Base-by-base conservation (phyloP, 2,888 invertebrate genomes). In the Venustoraphidia nigricollis region DNA sequence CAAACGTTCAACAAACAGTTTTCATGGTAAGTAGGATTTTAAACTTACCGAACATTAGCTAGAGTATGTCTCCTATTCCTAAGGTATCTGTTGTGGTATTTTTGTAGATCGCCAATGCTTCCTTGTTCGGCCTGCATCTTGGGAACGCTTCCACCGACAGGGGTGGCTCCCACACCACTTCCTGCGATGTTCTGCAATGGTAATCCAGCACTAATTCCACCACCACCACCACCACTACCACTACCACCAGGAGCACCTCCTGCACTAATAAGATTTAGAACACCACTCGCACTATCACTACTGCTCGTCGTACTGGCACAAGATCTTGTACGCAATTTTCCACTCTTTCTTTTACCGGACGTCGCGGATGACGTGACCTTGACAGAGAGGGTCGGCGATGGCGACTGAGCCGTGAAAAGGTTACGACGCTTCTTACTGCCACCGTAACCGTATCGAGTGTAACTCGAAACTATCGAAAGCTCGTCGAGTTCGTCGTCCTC, bases 71-170 rank as follows among this genome's bases (percentile, higher is more conserved):
- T 77, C 52, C 91, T 77, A 62, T 85, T 89, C 69, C 88, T 81
- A 60, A 89, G 77, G 68, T 90, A 86, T 59, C 86, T 71, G 58
- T 83, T 86, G 65, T 90, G 90, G 68, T 90, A 90, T 66, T 85
- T 86, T 64, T 90, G 86, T 60, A 91, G 76, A 67, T 90, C 90
- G 48, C 88, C 89, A 64, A 91, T 89, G 66, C 87, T 85, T 58
- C 91, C 90, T 64, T 89, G 89, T 69, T 91, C 90, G 57, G 90
- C 91, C 72, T 91, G 90, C 90, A 91, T 90, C 71, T 75, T 89
- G 66, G 73, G 70, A 59, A 69, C 66, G 53, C 67, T 65, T 51
- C 66, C 65, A 46, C 67, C 61, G 54, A 61, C 66, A 54, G 38
- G 59, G 57, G 50, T 61, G 61, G 47, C 56, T 55, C 55, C 59